Percentiles rank a stretch among this genome's conserved stretches.
Evolutionary conservation across 1,140 invertebrate genomes (phyloP).

Genomic region (Temnothorax nylanderi): DNA sequence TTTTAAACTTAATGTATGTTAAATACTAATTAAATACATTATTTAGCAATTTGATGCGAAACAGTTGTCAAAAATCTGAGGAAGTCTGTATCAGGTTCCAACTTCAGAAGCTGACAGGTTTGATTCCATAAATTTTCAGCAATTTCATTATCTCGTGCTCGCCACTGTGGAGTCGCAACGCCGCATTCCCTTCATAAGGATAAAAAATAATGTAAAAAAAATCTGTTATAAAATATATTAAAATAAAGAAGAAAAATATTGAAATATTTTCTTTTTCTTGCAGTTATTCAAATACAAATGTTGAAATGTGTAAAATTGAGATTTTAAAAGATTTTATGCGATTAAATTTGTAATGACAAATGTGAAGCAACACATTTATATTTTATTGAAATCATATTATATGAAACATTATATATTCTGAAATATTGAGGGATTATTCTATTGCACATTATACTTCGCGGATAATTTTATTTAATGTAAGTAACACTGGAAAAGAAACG

Average conservation of each 20-base stretch:
- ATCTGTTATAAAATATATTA: background rate
- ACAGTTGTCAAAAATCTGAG: background rate
- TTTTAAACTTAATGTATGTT: background rate
- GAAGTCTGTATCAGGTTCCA: background rate
- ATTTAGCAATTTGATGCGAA: background rate
- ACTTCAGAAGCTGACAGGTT: slow-evolving; percentile 25
- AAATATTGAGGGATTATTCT: background rate
- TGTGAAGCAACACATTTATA: background rate
- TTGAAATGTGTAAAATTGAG: background rate
- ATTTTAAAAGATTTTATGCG: background rate
- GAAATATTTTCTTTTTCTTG: background rate
- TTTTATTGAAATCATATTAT: background rate
- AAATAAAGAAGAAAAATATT: background rate
- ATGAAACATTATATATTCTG: background rate
- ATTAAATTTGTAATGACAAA: background rate
- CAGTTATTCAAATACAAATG: background rate
- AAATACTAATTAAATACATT: background rate
- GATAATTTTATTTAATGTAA: background rate
- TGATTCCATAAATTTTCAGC: slow-evolving; percentile 2
- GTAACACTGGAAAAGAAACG: too few species aligned
- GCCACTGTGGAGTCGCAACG: background rate
- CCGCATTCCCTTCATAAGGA: slow-evolving; percentile 1
- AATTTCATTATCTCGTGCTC: background rate
- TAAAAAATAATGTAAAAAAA: background rate
- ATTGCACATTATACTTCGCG: background rate